Evolutionary conservation across 2,113 vertebrate genomes (phyloP).

Genomic region (Tonatia bakeri): DNA sequence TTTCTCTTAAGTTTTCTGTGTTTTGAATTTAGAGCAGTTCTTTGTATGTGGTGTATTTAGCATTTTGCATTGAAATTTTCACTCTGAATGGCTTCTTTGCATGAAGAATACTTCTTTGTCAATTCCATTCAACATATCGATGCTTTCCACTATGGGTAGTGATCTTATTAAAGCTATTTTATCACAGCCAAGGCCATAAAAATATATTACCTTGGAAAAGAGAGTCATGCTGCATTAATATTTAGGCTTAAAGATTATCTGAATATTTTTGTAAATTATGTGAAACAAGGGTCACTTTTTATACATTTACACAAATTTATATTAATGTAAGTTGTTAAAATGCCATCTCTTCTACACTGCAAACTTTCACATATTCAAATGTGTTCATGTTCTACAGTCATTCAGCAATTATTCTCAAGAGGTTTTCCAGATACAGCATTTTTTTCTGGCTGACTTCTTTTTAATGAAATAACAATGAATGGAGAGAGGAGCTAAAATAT

Average conservation of each 20-base stretch:
- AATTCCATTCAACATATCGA: neutral
- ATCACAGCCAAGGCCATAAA: neutral
- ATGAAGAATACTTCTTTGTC: neutral
- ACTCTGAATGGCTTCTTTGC: neutral
- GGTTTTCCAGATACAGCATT: neutral
- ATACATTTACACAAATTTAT: neutral
- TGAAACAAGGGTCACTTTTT: neutral
- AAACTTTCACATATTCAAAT: neutral
- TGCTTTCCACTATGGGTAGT: neutral
- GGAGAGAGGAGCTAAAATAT: neutral
- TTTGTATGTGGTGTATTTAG: neutral
- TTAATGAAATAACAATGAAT: neutral
- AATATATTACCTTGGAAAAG: neutral
- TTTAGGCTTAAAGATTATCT: neutral
- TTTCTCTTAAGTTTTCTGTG: neutral
- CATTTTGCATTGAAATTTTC: neutral
- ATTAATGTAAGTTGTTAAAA: neutral
- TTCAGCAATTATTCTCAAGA: neutral
- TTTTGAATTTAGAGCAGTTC: neutral
- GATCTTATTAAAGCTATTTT: neutral
- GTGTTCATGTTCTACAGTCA: neutral
- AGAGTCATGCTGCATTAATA: neutral
- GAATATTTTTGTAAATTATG: neutral
- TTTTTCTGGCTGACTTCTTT: neutral
- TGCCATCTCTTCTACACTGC: neutral